Base-by-base conservation (phyloP, 1,140 invertebrate genomes). In the Scaptomyza montana region DNA sequence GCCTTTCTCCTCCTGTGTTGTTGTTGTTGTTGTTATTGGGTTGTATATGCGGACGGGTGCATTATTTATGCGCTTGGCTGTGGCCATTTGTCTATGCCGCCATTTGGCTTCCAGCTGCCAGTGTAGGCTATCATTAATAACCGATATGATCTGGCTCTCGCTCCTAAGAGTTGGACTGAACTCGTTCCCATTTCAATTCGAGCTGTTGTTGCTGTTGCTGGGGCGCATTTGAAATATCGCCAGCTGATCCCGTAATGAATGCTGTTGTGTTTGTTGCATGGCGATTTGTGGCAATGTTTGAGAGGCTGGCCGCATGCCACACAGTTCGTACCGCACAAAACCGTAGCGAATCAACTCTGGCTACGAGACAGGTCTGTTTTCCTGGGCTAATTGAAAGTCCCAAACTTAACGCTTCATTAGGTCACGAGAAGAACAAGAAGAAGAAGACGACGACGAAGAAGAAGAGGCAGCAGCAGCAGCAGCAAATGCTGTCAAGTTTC, bases 61-160 rank as follows among this genome's bases (percentile, higher is more conserved):
- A 80, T 89, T 87, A 89, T 89, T 89, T 89, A 89, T 87, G 84
- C 78, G 71, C 65, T 62, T 61, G 80, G 61, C 50, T 60, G 56
- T 25, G 66, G 84, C 79, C 84, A 87, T 87, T 87, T 87, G 84
- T 87, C 84, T 87, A 89, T 89, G 84, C 84, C 84, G 84, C 84
- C 84, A 86, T 86, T 86, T 86, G 82, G 82, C 82, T 86, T 86
- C 84, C 82, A 86, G 82, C 82, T 86, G 82, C 82, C 82, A 86
- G 78, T 76, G 75, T 60, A 80, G 72, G 77, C 84, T 89, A 89
- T 89, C 84, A 89, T 89, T 89, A 89, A 89, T 89, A 89, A 89
- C 85, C 85, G 84, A 89, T 89, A 89, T 89, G 84, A 89, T 89
- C 84, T 89, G 73, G 78, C 72, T 67, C 82, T 60, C 47, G 39